These are phyloP conservation scores for Pheosia tremula DNA, from an alignment of 2,888 invertebrate genomes.

Conservation along the genomic window DNA sequence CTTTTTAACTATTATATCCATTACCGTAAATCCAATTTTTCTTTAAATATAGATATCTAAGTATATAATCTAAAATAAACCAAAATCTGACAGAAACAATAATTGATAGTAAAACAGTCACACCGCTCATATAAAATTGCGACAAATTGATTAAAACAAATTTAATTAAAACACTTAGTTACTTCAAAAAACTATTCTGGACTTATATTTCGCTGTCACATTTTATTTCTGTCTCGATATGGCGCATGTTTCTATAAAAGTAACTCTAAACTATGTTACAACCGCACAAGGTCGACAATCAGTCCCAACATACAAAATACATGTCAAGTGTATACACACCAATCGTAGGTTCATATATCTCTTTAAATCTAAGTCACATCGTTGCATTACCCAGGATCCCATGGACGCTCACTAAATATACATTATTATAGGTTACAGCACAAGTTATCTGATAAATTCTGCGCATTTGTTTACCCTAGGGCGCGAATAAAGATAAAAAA, in stretches of 20 bases:
- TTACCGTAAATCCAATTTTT: conserved; percentile 40
- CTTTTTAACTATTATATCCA: conserved; percentile 41
- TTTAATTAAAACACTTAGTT: neutral
- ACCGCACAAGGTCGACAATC: conserved; percentile 30
- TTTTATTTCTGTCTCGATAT: conserved; percentile 32
- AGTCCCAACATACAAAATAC: conserved; percentile 30
- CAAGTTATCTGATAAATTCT: conserved; percentile 4
- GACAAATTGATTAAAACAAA: neutral
- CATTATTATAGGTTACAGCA: conserved; percentile 19
- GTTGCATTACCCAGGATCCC: conserved; percentile 59
- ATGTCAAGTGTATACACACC: conserved; percentile 22
- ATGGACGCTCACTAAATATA: conserved; percentile 28
- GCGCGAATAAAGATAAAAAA: conserved; percentile 8
- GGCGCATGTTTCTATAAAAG: conserved; percentile 14
- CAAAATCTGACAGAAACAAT: conserved; percentile 23
- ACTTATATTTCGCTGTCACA: conserved; percentile 9
- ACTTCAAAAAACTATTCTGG: conserved; percentile 8
- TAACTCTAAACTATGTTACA: conserved; percentile 34
- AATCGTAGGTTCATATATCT: conserved; percentile 18
- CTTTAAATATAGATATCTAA: conserved; percentile 18
- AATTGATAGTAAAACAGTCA: conserved; percentile 2
- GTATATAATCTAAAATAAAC: conserved; percentile 7
- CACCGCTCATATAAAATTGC: neutral
- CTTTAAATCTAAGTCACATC: conserved; percentile 51
- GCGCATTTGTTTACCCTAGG: conserved; percentile 11